Evolutionary conservation across 1,140 invertebrate species (phyloP).

Genomic region (Phthorimaea operculella): DNA sequence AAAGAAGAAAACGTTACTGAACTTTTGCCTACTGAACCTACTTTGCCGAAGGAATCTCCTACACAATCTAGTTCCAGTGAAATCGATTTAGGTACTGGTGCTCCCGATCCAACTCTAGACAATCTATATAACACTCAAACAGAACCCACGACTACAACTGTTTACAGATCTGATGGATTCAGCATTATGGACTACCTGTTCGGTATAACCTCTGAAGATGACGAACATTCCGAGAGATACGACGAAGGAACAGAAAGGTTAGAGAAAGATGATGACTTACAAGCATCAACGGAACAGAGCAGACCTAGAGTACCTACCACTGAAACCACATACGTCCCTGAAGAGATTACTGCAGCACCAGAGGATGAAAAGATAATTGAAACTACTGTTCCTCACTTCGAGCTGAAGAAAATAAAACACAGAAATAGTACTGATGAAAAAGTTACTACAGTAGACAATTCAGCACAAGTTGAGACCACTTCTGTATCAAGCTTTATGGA

Average conservation of each 20-base stretch:
- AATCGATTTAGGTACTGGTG: conserved; percentile 56
- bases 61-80: conserved; percentile 39
- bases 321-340: conserved; percentile 48
- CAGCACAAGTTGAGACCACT: conserved; percentile 31
- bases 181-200: conserved; percentile 61
- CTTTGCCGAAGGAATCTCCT: conserved; percentile 21
- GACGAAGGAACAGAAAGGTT: conserved; percentile 11
- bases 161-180: conserved; percentile 46
- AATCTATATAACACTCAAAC: conserved; percentile 35
- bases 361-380: conserved; percentile 18
- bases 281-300: conserved; percentile 23
- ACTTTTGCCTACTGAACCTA: conserved; percentile 7
- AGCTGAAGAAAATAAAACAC: conserved; percentile 26
- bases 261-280: conserved; percentile 9
- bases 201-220: conserved; percentile 34
- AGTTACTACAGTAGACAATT: conserved; percentile 10
- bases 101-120: conserved; percentile 48
- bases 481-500: conserved; percentile 63
- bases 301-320: conserved; percentile 41
- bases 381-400: conserved; percentile 2
- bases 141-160: conserved; percentile 25
- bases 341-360: conserved; percentile 44
- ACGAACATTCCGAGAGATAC: conserved; percentile 14
- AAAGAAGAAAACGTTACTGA: conserved; percentile 18
- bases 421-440: conserved; percentile 17